These are phyloP conservation scores for Craniophora ligustri DNA, from an alignment of 2,888 invertebrate species.

Conservation along the genomic window DNA sequence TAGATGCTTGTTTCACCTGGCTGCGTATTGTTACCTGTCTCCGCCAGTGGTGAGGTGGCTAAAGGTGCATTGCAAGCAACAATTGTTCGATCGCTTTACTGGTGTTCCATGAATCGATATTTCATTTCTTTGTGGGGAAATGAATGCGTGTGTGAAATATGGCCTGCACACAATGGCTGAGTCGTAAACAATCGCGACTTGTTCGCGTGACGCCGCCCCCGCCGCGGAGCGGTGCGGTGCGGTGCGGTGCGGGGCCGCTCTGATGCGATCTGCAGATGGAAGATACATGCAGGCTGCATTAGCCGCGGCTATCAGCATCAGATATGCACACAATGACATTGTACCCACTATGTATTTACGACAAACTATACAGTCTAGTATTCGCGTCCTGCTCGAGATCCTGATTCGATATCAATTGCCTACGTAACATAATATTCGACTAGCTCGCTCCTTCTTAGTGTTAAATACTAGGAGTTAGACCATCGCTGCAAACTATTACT, in stretches of 20 bases:
- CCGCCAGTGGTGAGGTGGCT: background rate
- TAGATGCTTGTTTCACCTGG: slow-evolving; percentile 13
- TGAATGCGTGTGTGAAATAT: slow-evolving; percentile 26
- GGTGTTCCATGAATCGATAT: slow-evolving; percentile 43
- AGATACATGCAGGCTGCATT: slow-evolving; percentile 34
- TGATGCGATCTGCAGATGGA: slow-evolving; percentile 41
- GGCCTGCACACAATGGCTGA: slow-evolving; percentile 31
- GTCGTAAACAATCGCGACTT: slow-evolving; percentile 24
- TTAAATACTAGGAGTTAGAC: too few relatives aligned
- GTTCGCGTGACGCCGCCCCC: slow-evolving; percentile 27
- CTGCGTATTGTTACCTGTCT: slow-evolving; percentile 21
- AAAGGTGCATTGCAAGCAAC: slow-evolving; percentile 27
- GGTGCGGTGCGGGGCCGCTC: background rate
- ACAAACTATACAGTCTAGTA: background rate
- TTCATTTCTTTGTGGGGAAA: slow-evolving; percentile 40
- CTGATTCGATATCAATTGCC: too few relatives aligned
- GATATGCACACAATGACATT: slow-evolving; percentile 21
- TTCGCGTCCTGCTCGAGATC: background rate
- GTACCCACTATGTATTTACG: slow-evolving; percentile 1
- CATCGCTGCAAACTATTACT: too few relatives aligned
- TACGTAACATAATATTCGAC: too few relatives aligned
- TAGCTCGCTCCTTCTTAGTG: too few relatives aligned
- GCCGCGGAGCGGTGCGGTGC: background rate
- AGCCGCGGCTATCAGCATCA: slow-evolving; percentile 38
- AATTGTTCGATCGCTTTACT: slow-evolving; percentile 26